These are phyloP conservation scores for Cheirogaleus major DNA, from an alignment of 2,797 vertebrate species.

Conservation along the genomic window DNA sequence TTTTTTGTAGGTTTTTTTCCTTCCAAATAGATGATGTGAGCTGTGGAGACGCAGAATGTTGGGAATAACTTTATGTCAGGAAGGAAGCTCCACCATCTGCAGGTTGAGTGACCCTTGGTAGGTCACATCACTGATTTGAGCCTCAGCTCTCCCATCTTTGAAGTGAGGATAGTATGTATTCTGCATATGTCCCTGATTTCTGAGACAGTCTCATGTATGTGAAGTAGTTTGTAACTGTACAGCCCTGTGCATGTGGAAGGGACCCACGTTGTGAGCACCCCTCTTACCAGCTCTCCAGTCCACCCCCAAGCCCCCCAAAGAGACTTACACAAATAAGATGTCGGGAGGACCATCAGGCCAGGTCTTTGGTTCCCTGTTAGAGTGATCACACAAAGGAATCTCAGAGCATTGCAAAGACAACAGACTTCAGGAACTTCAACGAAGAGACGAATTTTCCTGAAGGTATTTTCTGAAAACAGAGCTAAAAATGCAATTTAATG, in stretches of 20 bases:
- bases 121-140: background rate
- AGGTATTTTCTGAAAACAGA: background rate
- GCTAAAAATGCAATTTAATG: background rate
- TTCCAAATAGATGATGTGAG: background rate
- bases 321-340: slow-evolving; percentile 82
- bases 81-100: background rate
- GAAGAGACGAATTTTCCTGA: background rate
- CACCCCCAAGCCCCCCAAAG: background rate
- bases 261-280: background rate
- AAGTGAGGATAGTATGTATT: background rate
- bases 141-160: background rate
- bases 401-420: slow-evolving; percentile 78
- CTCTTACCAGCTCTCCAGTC: background rate
- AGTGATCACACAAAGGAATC: slow-evolving; percentile 78
- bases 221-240: background rate
- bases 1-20: too few species aligned
- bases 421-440: background rate
- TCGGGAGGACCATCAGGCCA: background rate
- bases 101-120: background rate
- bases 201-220: background rate
- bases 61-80: background rate
- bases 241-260: background rate
- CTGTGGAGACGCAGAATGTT: background rate
- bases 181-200: background rate
- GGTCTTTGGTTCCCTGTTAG: slow-evolving; percentile 84